Evolutionary conservation across 2,797 vertebrate genomes (phyloP).

Genomic region (Macroramphosus scolopax): DNA sequence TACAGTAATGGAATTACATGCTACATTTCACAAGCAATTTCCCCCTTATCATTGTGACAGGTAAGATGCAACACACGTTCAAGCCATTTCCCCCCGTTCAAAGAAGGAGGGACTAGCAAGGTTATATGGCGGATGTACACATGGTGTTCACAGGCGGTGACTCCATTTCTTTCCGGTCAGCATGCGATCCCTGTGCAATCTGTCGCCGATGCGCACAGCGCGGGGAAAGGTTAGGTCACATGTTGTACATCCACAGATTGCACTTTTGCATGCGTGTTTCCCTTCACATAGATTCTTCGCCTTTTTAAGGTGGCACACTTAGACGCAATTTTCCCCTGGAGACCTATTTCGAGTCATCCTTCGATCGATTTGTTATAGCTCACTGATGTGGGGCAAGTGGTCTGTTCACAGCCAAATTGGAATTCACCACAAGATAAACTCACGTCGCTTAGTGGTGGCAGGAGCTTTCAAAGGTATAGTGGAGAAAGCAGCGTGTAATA

Average conservation of each 20-base stretch:
- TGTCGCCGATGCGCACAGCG: slow-evolving; percentile 5
- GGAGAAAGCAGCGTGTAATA: slow-evolving; percentile 42
- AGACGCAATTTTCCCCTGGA: slow-evolving; percentile 33
- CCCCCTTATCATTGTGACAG: too few relatives aligned
- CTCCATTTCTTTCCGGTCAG: slow-evolving; percentile 1
- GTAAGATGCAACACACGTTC: too few relatives aligned
- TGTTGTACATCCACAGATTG: not conserved
- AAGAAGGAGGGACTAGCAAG: too few relatives aligned
- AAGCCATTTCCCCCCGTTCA: too few relatives aligned
- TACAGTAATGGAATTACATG: too few relatives aligned
- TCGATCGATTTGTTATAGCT: slow-evolving; percentile 65
- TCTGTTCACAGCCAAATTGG: slow-evolving; percentile 54
- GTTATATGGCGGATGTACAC: slow-evolving; percentile 10
- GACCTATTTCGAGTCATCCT: slow-evolving; percentile 46
- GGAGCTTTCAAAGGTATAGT: slow-evolving; percentile 45
- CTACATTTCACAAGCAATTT: too few relatives aligned
- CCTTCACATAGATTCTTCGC: slow-evolving; percentile 10
- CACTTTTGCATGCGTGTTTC: not conserved
- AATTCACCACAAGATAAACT: slow-evolving; percentile 57
- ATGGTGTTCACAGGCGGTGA: too few relatives aligned
- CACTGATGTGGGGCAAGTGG: slow-evolving; percentile 51
- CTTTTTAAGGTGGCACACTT: slow-evolving; percentile 30
- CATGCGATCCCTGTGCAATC: slow-evolving; percentile 16
- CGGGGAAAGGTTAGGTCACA: slow-evolving; percentile 14
- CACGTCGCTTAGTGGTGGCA: slow-evolving; percentile 32